Evolutionary conservation across 2,888 invertebrate species (phyloP), one percentile per base, ranked within the genome.

Genomic region (Eupithecia dodoneata): DNA sequence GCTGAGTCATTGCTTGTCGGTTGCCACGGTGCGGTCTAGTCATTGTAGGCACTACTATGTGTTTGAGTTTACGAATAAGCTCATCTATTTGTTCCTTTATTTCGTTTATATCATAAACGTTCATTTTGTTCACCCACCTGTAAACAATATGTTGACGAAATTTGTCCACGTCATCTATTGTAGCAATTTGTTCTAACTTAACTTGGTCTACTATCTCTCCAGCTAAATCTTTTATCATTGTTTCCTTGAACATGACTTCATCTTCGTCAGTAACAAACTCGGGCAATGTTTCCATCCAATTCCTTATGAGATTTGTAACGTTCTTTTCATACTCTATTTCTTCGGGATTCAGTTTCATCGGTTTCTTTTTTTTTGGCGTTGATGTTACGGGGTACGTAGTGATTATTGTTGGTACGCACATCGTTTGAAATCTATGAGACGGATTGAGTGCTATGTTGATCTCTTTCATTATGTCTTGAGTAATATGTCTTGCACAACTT

Each of bases 261-360:
- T 81, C 76, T n/a, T 90, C 85, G 18, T 87, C 85, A 69, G 84
- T 76, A 63, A 83, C 87, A 30, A 81, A 80, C 75, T 81, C 84
- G 9, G 90, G 90, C 67, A 89, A 81, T 10, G 83, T 85, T n/a
- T 86, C 80, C 76, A 89, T 84, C 91, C 91, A 91, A 70, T 76
- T 72, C 79, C 82, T 83, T 18, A 91, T 82, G 30, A 87, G 73
- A 44, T 78, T 65, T 4, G 81, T 81, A 18, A 90, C 81, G 18
- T 84, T 81, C 6, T 85, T 76, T 44, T 85, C 80, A 59, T 88
- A 90, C 49, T 76, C 52, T 52, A 70, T 82, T 85, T 90, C 90
- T 80, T 88, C 86, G 2, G 81, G 69, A 70, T 82, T 91, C 4
- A 86, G 74, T 82, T 83, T 88, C 0, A 81, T 74, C 69, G 84